Evolutionary conservation across 2,113 vertebrate genomes (phyloP).

Genomic region (Atractosteus spatula): DNA sequence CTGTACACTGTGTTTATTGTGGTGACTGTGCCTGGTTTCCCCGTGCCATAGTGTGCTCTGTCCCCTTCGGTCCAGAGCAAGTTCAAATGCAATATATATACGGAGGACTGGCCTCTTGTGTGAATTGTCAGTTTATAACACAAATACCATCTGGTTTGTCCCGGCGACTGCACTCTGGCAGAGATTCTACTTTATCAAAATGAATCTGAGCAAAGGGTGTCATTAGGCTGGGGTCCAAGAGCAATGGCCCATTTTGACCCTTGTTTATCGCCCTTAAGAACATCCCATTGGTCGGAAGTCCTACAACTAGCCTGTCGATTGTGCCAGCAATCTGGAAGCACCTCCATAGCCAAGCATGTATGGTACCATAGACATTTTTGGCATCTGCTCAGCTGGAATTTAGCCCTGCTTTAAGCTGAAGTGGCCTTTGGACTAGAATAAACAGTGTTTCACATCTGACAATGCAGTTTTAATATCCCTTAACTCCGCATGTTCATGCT

Average conservation of each 20-base stretch:
- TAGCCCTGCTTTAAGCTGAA: background rate
- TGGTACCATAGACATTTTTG: conserved; percentile 14
- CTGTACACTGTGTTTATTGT: background rate
- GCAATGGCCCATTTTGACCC: background rate
- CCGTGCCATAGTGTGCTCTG: background rate
- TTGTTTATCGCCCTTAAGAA: background rate
- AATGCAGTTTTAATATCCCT: conserved; percentile 10
- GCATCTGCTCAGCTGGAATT: conserved; percentile 15
- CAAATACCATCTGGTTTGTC: background rate
- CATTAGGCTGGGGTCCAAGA: conserved; percentile 12
- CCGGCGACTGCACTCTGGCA: conserved; percentile 1
- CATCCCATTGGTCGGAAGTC: conserved; percentile 11
- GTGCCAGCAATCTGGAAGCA: background rate
- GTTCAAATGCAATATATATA: too few species aligned
- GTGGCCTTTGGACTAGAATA: conserved; percentile 17
- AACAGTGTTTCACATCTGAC: conserved; percentile 14
- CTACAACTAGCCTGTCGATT: background rate
- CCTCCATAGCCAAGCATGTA: conserved; percentile 16
- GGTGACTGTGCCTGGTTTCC: background rate
- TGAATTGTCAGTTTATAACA: background rate
- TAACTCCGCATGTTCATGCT: background rate
- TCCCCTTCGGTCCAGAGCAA: background rate
- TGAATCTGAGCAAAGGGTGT: background rate
- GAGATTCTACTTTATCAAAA: conserved; percentile 5
- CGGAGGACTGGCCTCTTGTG: background rate